These are phyloP conservation scores for Agrochola macilenta DNA, from an alignment of 2,888 invertebrate genomes.

Conservation along the genomic window DNA sequence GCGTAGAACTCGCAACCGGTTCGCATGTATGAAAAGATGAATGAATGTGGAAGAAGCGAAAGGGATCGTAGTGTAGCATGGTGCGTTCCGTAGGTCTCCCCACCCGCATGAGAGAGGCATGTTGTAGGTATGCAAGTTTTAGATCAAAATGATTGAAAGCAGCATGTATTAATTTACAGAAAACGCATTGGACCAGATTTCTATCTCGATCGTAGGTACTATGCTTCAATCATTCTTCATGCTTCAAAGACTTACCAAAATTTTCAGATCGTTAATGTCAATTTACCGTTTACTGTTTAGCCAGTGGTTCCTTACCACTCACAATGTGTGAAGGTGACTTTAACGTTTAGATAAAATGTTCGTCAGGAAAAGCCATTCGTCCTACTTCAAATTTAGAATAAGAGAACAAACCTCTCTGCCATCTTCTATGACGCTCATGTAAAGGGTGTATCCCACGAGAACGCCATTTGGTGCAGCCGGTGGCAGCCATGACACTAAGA, in stretches of 20 bases:
- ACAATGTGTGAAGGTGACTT: neutral
- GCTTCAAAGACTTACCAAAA: slow-evolving; percentile 1
- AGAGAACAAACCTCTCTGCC: slow-evolving; percentile 90
- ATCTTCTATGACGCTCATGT: slow-evolving; percentile 95
- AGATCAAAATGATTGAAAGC: slow-evolving; percentile 21
- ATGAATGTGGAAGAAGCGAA: slow-evolving; percentile 59
- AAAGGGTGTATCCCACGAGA: slow-evolving; percentile 95
- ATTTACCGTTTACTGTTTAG: neutral
- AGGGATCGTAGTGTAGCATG: slow-evolving; percentile 38
- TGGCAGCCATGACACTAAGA: slow-evolving; percentile 97
- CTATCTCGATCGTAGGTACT: neutral
- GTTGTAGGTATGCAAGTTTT: slow-evolving; percentile 25
- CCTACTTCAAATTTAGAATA: neutral
- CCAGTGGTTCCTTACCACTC: too few relatives aligned
- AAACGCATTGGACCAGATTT: neutral
- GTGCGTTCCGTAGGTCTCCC: slow-evolving; percentile 29
- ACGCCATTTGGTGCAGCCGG: slow-evolving; percentile 96
- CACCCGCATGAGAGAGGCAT: slow-evolving; percentile 22
- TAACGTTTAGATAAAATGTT: neutral
- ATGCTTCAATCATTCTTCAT: too few relatives aligned
- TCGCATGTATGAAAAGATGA: slow-evolving; percentile 54
- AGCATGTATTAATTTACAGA: slow-evolving; percentile 15
- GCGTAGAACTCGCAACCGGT: slow-evolving; percentile 61
- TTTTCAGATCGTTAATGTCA: neutral
- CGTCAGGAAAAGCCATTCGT: slow-evolving; percentile 2